These are phyloP conservation scores for Propithecus perrieri DNA, from an alignment of 2,797 vertebrate genomes.

Conservation along the genomic window DNA sequence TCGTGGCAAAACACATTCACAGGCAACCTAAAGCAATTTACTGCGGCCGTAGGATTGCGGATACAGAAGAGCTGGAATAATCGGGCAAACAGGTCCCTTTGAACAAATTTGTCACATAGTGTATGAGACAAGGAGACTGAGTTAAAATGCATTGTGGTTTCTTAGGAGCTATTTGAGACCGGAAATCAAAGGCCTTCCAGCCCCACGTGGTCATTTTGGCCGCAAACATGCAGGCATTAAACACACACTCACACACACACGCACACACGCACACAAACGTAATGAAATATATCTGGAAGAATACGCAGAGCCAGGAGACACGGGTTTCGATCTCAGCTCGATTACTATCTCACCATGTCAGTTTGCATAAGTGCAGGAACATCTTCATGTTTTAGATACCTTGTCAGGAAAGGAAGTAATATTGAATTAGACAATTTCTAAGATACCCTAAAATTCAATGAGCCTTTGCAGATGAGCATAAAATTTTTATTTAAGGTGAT, in stretches of 20 bases:
- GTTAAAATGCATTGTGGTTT: background rate
- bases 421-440: background rate
- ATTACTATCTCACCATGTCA: fast-evolving
- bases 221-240: background rate
- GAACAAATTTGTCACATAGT: background rate
- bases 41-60: fast-evolving
- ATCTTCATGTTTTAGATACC: background rate
- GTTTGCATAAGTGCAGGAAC: background rate
- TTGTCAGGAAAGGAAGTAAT: background rate
- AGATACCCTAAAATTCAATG: background rate
- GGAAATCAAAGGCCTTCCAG: background rate
- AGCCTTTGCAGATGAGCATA: background rate
- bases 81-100: background rate
- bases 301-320: no score
- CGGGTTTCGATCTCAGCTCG: fast-evolving
- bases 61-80: background rate
- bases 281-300: no score
- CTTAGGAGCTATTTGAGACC: background rate
- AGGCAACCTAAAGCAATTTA: background rate
- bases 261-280: no score
- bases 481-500: background rate
- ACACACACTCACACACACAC: no score
- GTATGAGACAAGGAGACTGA: background rate
- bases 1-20: background rate
- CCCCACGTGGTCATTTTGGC: background rate